Percentiles rank a stretch among this genome's conserved stretches.
These are phyloP conservation scores for Quadroppia sp. DNA, from an alignment of 2,888 invertebrate genomes.

Conservation along the genomic window DNA sequence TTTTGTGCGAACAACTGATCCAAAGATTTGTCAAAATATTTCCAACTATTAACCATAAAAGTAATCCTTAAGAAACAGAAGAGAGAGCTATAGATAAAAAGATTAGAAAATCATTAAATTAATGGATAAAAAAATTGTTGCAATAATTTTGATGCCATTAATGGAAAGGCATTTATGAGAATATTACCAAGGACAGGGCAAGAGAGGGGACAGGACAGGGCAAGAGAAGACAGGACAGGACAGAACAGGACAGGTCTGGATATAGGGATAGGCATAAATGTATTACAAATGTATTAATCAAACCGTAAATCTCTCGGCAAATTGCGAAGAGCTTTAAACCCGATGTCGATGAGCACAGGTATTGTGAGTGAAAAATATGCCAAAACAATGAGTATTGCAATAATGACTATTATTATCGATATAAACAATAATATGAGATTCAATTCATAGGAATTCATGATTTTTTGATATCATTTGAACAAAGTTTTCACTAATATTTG, in stretches of 20 bases:
- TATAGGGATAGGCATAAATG: neutral
- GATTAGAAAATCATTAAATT: too few relatives aligned
- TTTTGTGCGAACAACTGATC: constrained; percentile 20
- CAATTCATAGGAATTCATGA: too few relatives aligned
- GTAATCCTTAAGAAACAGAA: neutral
- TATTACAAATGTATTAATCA: neutral
- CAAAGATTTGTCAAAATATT: constrained; percentile 26
- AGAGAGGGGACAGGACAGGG: too few relatives aligned
- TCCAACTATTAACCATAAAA: neutral
- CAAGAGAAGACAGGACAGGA: too few relatives aligned
- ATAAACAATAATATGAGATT: neutral
- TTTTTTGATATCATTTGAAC: too few relatives aligned
- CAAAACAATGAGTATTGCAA: neutral
- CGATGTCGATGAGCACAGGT: neutral
- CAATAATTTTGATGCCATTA: too few relatives aligned
- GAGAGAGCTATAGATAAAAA: neutral
- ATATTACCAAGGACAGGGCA: too few relatives aligned
- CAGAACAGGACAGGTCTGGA: neutral
- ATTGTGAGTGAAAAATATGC: neutral
- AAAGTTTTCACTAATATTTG: too few relatives aligned
- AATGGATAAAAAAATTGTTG: too few relatives aligned
- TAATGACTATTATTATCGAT: neutral
- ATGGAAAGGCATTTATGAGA: too few relatives aligned
- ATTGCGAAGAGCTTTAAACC: neutral
- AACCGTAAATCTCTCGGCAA: neutral